Percentiles rank a stretch among this genome's conserved stretches.
phyloP scores from a whole-genome alignment of 2,888 invertebrate genomes.

The Eupithecia pulchellata region DNA sequence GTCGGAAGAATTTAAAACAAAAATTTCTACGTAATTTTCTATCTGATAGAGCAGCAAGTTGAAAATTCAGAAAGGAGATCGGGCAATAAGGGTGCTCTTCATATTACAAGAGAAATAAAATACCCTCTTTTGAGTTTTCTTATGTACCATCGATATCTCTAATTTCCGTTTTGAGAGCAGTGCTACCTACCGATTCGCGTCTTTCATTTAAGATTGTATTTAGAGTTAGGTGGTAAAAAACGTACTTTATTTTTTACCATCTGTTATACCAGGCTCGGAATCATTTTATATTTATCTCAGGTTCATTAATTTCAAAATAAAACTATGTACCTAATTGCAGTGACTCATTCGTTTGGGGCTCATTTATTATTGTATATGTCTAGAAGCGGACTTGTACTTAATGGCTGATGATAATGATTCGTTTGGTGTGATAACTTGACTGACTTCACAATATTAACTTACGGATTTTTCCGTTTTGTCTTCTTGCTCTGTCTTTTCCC shows the following conservation, averaged over 20 bases:
- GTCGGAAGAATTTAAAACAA: slow-evolving; percentile 52
- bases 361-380: neutral
- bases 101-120: neutral
- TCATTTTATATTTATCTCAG: neutral
- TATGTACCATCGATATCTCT: neutral
- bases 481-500: neutral
- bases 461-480: neutral
- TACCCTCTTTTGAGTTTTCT: neutral
- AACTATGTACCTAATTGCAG: neutral
- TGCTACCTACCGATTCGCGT: no score
- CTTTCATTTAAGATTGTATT: no score
- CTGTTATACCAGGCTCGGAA: no score
- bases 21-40: slow-evolving; percentile 65
- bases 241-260: no score
- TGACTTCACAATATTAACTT: neutral
- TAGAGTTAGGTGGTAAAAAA: no score
- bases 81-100: slow-evolving; percentile 5
- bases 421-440: neutral
- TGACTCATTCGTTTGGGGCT: neutral
- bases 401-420: neutral
- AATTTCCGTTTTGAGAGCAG: no score
- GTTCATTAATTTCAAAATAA: neutral
- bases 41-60: slow-evolving; percentile 33
- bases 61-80: slow-evolving; percentile 15
- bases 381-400: neutral